A percentile compares a stretch with the other conserved stretches of the same genome.
Conservation (phyloP, 2,888 invertebrate genomes). For the Synergus itoensis region DNA sequence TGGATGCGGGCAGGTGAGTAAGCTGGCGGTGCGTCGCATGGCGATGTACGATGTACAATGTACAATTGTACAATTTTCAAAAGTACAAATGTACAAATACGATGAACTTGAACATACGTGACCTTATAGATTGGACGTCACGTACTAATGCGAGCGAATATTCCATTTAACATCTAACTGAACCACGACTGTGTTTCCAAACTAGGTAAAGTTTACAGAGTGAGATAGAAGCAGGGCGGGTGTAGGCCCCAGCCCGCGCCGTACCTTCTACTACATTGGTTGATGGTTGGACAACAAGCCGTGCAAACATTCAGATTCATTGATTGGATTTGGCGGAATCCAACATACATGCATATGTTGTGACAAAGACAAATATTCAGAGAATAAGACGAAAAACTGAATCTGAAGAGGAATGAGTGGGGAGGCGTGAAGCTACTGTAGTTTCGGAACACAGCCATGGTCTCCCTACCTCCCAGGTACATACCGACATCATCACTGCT, state of each 20-base stretch:
- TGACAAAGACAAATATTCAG: constrained; percentile 62
- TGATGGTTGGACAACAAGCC: constrained; percentile 71
- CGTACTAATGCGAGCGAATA: constrained; percentile 58
- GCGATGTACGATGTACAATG: constrained; percentile 56
- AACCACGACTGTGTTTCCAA: constrained; percentile 78
- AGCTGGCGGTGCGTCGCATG: constrained; percentile 75
- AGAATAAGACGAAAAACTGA: constrained; percentile 53
- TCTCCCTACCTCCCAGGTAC: constrained; percentile 83
- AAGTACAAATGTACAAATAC: constrained; percentile 37
- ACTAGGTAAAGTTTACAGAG: constrained; percentile 77
- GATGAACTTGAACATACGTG: constrained; percentile 42
- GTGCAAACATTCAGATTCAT: constrained; percentile 70
- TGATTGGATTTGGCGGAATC: constrained; percentile 72
- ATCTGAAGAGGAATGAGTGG: constrained; percentile 69
- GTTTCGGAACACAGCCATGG: constrained; percentile 83
- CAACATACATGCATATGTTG: constrained; percentile 71
- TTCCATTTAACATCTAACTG: constrained; percentile 69
- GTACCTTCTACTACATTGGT: constrained; percentile 66
- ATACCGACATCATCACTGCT: constrained; percentile 76
- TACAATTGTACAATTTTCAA: neutral
- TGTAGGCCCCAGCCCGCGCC: constrained; percentile 65
- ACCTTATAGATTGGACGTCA: constrained; percentile 61
- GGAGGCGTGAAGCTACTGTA: constrained; percentile 78
- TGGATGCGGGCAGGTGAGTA: constrained; percentile 73
- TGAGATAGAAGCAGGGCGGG: constrained; percentile 62